These are phyloP conservation scores for Oikopleura dioica DNA, from an alignment of 23 tunicate species.

Conservation along the genomic window DNA sequence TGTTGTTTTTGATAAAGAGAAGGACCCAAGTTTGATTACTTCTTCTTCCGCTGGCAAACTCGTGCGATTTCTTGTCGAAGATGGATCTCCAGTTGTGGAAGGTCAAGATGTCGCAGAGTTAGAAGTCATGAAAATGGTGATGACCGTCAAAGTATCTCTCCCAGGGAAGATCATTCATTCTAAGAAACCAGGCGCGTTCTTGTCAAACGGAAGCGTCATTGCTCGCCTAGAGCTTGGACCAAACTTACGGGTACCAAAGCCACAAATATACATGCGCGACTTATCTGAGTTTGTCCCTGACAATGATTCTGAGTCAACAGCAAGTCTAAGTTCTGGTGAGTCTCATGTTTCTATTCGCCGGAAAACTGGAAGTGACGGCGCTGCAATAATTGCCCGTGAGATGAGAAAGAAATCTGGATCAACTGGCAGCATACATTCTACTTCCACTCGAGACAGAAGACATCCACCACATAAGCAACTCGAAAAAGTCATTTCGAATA, in stretches of 20 bases:
- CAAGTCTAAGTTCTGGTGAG: neutral
- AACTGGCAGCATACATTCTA: neutral
- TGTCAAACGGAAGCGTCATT: constrained; percentile 47
- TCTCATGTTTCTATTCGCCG: neutral
- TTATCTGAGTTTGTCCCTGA: neutral
- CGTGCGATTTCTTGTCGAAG: constrained; percentile 42
- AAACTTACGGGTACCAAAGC: neutral
- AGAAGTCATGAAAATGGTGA: constrained; percentile 99
- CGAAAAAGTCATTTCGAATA: neutral
- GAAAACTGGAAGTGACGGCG: neutral
- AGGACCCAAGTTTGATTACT: constrained; percentile 61
- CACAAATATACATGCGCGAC: neutral
- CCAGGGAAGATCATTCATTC: constrained; percentile 53
- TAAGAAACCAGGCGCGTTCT: constrained; percentile 71
- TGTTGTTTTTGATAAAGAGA: constrained; percentile 58
- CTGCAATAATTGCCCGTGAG: neutral
- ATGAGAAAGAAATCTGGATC: neutral
- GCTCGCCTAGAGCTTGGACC: constrained; percentile 23
- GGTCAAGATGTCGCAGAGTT: constrained; percentile 66
- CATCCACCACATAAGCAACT: neutral
- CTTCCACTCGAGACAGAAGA: neutral
- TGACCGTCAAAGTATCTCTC: constrained; percentile 46
- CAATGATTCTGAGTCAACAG: neutral
- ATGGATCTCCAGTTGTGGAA: constrained; percentile 46
- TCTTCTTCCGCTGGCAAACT: constrained; percentile 87